Conservation (phyloP, 2,797 vertebrate species). For the Thamnophis elegans region DNA sequence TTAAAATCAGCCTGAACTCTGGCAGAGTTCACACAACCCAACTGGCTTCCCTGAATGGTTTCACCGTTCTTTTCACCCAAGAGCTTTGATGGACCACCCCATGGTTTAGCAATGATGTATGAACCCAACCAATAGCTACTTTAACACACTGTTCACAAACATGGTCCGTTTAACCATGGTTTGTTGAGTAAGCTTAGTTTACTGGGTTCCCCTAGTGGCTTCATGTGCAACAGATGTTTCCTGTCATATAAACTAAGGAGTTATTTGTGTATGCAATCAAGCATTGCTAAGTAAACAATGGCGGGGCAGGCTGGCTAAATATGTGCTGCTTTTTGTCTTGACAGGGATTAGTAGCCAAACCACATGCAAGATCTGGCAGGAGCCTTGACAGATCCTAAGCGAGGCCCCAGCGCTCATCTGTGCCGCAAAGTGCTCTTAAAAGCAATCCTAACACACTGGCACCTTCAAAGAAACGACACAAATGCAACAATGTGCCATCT, state of each 20-base stretch:
- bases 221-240: background rate
- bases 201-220: background rate
- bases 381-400: background rate
- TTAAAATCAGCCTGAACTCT: background rate
- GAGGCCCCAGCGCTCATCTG: background rate
- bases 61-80: background rate
- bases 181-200: background rate
- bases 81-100: background rate
- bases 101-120: background rate
- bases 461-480: background rate
- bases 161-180: background rate
- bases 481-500: background rate
- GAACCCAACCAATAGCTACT: background rate
- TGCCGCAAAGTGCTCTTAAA: background rate
- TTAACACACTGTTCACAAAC: background rate
- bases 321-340: background rate
- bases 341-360: background rate
- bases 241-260: background rate
- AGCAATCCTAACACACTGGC: background rate
- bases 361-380: background rate
- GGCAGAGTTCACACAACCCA: background rate
- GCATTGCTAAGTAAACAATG: background rate
- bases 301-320: background rate
- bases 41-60: background rate
- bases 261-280: background rate